phyloP scores from a whole-genome alignment of 2,113 vertebrate genomes.

The Caranx melampygus region DNA sequence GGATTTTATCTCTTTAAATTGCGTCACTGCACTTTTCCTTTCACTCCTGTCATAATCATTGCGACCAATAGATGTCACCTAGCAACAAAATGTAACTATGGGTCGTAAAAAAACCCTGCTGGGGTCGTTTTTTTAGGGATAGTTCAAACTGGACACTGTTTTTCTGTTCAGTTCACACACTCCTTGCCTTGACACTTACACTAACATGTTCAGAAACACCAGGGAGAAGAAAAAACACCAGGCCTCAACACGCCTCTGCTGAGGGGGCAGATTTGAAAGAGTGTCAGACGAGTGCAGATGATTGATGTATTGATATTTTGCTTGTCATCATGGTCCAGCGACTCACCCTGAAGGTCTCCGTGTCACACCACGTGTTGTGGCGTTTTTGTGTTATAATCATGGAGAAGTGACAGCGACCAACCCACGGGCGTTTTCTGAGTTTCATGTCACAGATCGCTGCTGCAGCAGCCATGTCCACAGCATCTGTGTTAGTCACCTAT shows the following conservation, averaged over 20 bases:
- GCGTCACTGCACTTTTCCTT: too few species aligned
- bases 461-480: neutral
- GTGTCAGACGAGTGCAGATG: constrained; percentile 16
- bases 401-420: constrained; percentile 6
- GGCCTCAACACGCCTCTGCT: neutral
- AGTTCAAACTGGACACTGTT: neutral
- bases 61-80: too few species aligned
- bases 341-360: constrained; percentile 31
- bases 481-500: neutral
- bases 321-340: constrained; percentile 51
- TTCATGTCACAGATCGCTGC: neutral
- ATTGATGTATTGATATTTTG: constrained; percentile 52
- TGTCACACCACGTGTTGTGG: constrained; percentile 31
- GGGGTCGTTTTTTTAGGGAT: neutral
- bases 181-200: too few species aligned
- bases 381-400: constrained; percentile 7
- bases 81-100: too few species aligned
- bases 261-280: constrained; percentile 5
- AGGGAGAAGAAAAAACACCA: neutral
- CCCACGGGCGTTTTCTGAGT: constrained; percentile 18
- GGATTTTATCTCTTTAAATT: too few species aligned
- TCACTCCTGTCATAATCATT: too few species aligned
- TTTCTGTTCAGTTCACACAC: neutral
- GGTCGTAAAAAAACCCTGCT: too few species aligned
- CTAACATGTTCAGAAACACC: neutral